Conservation (phyloP, 2,113 vertebrate species). For the Muntiacus reevesi region DNA sequence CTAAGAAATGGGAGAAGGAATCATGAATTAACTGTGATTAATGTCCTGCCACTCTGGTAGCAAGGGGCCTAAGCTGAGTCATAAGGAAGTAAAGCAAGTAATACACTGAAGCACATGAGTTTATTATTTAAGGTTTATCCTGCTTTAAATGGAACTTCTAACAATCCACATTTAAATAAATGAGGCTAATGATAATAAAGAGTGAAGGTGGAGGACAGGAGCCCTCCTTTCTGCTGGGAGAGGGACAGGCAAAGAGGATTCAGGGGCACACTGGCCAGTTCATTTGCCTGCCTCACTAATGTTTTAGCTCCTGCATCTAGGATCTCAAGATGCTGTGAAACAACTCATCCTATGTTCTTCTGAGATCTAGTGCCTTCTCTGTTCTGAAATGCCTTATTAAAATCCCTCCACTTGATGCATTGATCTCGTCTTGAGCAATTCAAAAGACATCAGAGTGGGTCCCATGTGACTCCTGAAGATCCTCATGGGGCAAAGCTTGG, state of each 20-base stretch:
- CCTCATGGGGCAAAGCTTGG: fast-evolving
- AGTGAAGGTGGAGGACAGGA: background rate
- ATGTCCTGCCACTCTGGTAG: background rate
- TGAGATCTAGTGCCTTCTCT: background rate
- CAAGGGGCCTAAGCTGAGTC: background rate
- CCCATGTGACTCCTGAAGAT: background rate
- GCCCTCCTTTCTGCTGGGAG: background rate
- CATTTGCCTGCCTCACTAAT: background rate
- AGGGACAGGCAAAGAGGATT: fast-evolving
- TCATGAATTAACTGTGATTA: background rate
- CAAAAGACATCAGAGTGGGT: background rate
- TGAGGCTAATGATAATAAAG: background rate
- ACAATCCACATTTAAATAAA: background rate
- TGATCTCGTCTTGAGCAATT: background rate
- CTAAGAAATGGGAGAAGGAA: background rate
- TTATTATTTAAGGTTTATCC: background rate
- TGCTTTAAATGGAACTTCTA: background rate
- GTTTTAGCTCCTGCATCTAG: background rate
- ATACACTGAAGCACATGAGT: background rate
- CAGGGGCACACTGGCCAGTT: too few species aligned
- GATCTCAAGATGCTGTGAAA: background rate
- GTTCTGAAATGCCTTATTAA: background rate
- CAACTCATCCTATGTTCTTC: background rate
- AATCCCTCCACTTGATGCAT: background rate
- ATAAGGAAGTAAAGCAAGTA: background rate